Evolutionary conservation across 2,888 invertebrate species (phyloP), one percentile per base, ranked within the genome.

Genomic region (Sclerodermus sp.): DNA sequence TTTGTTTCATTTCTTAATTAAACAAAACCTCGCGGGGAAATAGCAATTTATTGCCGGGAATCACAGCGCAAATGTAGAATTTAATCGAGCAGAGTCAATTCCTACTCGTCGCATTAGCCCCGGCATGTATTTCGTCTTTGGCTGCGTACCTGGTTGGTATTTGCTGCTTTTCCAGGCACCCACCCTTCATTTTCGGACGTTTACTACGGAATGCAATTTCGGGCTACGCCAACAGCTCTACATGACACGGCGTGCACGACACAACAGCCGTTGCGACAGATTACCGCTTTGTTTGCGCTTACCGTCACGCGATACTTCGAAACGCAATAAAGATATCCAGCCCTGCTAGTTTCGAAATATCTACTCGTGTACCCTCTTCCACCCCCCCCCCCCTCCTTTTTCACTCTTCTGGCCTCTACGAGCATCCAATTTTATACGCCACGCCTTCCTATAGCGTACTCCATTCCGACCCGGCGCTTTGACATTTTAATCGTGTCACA

Each of bases 201-300:
- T 66, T 66, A 62, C 66, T 55, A 55, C 51, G 59, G 62, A 66
- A 66, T 66, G 59, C 62, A 66, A 66, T 66, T 66, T 66, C 60
- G 60, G 51, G 53, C 64, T 15, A 4, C 10, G 38, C 38, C 38
- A 14, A 17, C 34, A 13, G 12, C 23, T 23, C 3, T 23, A 23
- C 23, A 23, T 23, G 23, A 23, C 23, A 23, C 23, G 23, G 8
- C 4, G 23, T 8, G 23, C 4, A 23, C 4, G 23, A 3, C 3
- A 23, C 23, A 23, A 23, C 23, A 23, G 23, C 23, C 23, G 23
- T 8, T 23, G 23, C 61, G 61, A 64, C 63, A 59, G 64, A 64
- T 63, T 63, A 64, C 62, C 59, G 59, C 62, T 64, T 64, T 64
- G 63, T 64, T 63, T 63, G 57, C 59, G 53, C 51, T 56, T 46